These are phyloP conservation scores for Alaudala cheleensis DNA, from an alignment of 2,113 vertebrate genomes.

Conservation along the genomic window DNA sequence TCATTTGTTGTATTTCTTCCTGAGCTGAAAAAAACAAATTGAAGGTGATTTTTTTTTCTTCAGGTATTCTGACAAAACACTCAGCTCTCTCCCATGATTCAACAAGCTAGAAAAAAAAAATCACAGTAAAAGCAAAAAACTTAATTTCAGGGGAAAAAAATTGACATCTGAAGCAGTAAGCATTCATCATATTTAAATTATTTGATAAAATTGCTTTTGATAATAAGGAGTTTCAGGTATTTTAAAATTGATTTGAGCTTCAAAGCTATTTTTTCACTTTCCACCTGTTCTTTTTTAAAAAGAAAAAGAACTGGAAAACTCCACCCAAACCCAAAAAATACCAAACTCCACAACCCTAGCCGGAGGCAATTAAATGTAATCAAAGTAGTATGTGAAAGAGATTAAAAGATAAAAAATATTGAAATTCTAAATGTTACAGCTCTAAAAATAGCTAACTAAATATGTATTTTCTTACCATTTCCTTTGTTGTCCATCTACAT, in stretches of 20 bases:
- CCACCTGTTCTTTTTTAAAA: not conserved
- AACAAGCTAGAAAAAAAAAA: not conserved
- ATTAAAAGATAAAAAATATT: not conserved
- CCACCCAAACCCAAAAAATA: not conserved
- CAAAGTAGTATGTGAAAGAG: not conserved
- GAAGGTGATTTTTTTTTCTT: not conserved
- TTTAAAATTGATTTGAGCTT: not conserved
- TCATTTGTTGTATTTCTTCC: not conserved
- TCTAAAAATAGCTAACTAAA: not conserved
- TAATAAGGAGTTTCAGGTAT: not conserved
- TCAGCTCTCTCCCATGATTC: not conserved
- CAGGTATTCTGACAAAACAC: not conserved
- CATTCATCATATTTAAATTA: not conserved
- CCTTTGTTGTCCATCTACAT: not conserved
- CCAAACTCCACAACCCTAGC: not conserved
- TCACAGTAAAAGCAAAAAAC: not conserved
- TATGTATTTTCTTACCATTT: not conserved
- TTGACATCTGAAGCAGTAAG: not conserved
- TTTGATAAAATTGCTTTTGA: not conserved
- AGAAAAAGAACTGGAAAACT: not conserved
- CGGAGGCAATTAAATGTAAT: not conserved
- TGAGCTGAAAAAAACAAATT: not conserved
- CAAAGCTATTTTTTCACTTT: not conserved
- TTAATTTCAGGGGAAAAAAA: not conserved
- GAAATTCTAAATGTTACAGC: not conserved